Percentiles rank a stretch among this genome's conserved stretches.
Evolutionary conservation across 2,797 vertebrate species (phyloP).

Genomic region (Crypturellus tataupa): DNA sequence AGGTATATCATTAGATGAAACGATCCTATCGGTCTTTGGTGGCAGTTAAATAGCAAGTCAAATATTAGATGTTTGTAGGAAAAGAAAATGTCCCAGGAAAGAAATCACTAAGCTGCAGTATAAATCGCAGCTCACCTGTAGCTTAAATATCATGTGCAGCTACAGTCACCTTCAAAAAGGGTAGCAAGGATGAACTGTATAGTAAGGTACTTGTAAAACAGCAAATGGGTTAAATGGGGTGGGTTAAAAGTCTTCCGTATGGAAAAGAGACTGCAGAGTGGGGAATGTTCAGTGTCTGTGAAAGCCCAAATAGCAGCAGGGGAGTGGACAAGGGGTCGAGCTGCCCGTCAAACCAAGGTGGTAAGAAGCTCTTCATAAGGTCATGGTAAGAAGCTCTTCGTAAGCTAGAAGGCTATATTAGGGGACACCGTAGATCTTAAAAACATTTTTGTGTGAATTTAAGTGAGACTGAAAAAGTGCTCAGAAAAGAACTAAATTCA

Average conservation of each 20-base stretch:
- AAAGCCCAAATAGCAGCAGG: not conserved
- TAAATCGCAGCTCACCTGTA: accelerated
- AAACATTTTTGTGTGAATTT: not conserved
- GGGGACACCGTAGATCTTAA: accelerated
- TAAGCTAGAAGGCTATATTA: not conserved
- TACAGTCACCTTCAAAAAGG: not conserved
- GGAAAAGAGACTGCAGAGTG: not conserved
- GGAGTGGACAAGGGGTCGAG: not conserved
- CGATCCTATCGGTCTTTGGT: accelerated
- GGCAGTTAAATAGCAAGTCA: not conserved
- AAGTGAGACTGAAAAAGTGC: not conserved
- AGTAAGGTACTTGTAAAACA: not conserved
- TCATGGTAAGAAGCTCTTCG: not conserved
- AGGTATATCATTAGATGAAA: not conserved
- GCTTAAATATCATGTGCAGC: not conserved
- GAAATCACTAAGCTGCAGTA: accelerated
- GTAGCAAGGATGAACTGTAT: not conserved
- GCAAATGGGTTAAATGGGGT: not conserved
- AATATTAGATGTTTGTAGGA: not conserved
- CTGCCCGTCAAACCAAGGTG: accelerated
- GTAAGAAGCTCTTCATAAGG: not conserved
- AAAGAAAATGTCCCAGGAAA: not conserved
- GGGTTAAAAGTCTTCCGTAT: not conserved
- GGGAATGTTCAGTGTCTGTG: not conserved
- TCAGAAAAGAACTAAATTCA: not conserved